Evolutionary conservation across 2,888 invertebrate genomes (phyloP), one percentile per base, ranked within the genome.

Genomic region (Steinernema hermaphroditum): DNA sequence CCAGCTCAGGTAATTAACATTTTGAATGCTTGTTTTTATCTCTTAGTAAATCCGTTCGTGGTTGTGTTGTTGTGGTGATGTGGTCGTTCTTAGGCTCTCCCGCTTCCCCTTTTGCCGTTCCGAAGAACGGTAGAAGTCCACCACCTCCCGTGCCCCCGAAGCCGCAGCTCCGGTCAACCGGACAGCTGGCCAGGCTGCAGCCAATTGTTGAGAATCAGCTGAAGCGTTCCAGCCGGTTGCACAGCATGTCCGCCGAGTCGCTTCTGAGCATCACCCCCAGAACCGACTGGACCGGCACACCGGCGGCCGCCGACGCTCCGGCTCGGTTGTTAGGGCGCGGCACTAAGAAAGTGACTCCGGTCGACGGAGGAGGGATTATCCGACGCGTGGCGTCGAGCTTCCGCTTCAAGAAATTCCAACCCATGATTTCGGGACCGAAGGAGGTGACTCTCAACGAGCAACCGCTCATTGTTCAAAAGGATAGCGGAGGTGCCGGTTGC

Each of bases 381-480:
- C 50, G 80, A 14, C 78, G 77, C 68, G 78, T 80, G 2, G 77
- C 78, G n/a, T 76, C 80, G 9, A 77, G 77, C 1, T 80, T 80
- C 69, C 75, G 78, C 8, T 72, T 80, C 43, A 68, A 73, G 37
- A 79, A 78, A 32, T 62, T 62, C 32, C 62, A 62, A 32, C 62
- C 62, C 29, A 32, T 27, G 14, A 62, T 62, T 62, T 62, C 62
- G 32, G 69, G 69, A 32, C 72, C 77, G 34, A 32, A 50, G 49
- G 74, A 77, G 50, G 72, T 71, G 24, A 70, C 62, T 9, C 29
- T 62, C 32, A 62, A 62, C 62, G 62, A 62, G 62, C 62, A 62
- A 32, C 62, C 62, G 32, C 27, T 32, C n/a, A 62, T 19, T 24
- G 27, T 29, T 16, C 24, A 72, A 22, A 43, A 57, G 43, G 69